Percentiles rank a stretch among this genome's conserved stretches.
phyloP scores from a whole-genome alignment of 1,140 invertebrate genomes.

The Adelges cooleyi region DNA sequence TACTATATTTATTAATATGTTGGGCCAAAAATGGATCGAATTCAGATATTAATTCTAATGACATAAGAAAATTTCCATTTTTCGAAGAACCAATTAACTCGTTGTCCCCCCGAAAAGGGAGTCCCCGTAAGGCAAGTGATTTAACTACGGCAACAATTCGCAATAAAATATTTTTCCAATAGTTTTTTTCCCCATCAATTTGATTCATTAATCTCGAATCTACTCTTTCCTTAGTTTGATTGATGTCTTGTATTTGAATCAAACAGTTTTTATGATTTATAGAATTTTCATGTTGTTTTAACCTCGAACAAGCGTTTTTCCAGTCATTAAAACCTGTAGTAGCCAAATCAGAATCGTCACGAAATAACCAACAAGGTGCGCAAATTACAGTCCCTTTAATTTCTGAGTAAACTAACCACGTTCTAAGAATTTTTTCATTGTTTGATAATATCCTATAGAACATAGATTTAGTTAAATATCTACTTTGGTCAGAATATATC shows the following conservation, averaged over 20 bases:
- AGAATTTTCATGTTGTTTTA: constrained; percentile 13
- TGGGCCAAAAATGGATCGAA: constrained; percentile 36
- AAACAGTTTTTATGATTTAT: constrained; percentile 7
- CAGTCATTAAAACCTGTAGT: constrained; percentile 15
- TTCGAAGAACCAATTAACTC: constrained; percentile 6
- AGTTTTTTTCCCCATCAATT: constrained; percentile 1
- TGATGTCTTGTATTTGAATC: neutral
- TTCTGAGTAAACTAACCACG: constrained; percentile 4
- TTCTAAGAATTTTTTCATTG: neutral
- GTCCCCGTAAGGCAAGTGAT: neutral
- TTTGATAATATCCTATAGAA: neutral
- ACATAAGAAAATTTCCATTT: constrained; percentile 32
- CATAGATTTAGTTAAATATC: neutral
- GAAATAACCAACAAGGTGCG: constrained; percentile 33
- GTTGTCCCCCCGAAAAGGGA: neutral
- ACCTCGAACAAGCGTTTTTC: constrained; percentile 5
- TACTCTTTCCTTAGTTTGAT: constrained; percentile 3
- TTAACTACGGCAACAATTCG: constrained; percentile 9
- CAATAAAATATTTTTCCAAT: constrained; percentile 14
- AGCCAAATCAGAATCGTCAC: constrained; percentile 1
- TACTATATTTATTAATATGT: constrained; percentile 36
- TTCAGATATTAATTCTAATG: too few species aligned
- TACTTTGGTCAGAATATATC: neutral
- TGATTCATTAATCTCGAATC: constrained; percentile 4
- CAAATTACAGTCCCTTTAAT: constrained; percentile 32